Evolutionary conservation across 2,888 invertebrate species (phyloP).

Genomic region (Lasius platythorax): DNA sequence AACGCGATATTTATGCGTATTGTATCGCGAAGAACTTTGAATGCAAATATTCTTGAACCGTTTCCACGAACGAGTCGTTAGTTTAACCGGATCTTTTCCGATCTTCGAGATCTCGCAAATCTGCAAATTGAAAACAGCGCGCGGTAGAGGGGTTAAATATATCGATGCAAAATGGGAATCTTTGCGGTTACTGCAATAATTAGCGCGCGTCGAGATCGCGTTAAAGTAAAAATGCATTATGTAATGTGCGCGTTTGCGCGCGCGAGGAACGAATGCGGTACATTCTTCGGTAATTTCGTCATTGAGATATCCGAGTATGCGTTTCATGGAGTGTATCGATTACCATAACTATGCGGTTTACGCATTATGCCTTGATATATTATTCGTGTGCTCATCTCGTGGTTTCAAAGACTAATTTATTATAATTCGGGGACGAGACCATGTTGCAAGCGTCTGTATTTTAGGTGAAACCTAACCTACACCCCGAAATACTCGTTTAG

Average conservation of each 20-base stretch:
- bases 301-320: slow-evolving; percentile 40
- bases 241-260: neutral
- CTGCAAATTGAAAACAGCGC: slow-evolving; percentile 19
- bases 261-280: neutral
- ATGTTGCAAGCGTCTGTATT: slow-evolving; percentile 29
- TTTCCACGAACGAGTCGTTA: slow-evolving; percentile 23
- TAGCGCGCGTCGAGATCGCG: slow-evolving; percentile 18
- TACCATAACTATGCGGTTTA: slow-evolving; percentile 49
- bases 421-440: slow-evolving; percentile 41
- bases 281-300: slow-evolving; percentile 46
- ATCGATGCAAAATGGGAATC: neutral
- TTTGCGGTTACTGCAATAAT: slow-evolving; percentile 28
- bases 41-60: slow-evolving; percentile 37
- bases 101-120: neutral
- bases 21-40: slow-evolving; percentile 32
- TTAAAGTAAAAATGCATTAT: slow-evolving; percentile 24
- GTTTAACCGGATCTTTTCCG: slow-evolving; percentile 7
- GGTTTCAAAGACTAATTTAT: slow-evolving; percentile 45
- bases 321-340: slow-evolving; percentile 48
- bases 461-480: neutral
- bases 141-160: slow-evolving; percentile 8
- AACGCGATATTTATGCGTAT: slow-evolving; percentile 54
- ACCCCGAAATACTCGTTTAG: neutral
- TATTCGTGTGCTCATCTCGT: slow-evolving; percentile 36
- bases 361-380: slow-evolving; percentile 41